Evolutionary conservation across 2,113 vertebrate genomes (phyloP).

Genomic region (Microcebus tavaratra): DNA sequence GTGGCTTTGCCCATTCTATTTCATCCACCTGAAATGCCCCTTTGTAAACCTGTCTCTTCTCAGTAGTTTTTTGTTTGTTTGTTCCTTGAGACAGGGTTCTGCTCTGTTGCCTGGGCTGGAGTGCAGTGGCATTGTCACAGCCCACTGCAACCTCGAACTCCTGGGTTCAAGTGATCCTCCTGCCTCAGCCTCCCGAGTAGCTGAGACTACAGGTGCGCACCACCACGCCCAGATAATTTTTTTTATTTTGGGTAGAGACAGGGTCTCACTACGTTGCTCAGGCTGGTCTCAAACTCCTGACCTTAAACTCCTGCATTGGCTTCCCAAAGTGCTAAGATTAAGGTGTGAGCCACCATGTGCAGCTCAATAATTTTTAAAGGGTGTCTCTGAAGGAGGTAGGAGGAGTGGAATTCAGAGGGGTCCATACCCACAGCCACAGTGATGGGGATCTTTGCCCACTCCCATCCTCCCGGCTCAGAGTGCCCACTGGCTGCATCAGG

Average conservation of each 20-base stretch:
- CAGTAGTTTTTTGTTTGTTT: background rate
- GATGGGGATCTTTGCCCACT: accelerated
- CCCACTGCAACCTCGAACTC: background rate
- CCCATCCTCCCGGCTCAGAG: background rate
- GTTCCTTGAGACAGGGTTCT: background rate
- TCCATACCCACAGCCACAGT: background rate
- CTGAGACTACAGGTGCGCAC: background rate
- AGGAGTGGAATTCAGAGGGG: background rate
- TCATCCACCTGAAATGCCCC: background rate
- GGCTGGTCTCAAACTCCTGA: background rate
- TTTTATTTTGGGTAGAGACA: no score
- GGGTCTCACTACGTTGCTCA: background rate
- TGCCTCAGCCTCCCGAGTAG: background rate
- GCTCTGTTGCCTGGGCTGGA: background rate
- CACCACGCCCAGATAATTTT: background rate
- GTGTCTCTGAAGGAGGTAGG: background rate
- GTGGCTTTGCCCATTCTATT: background rate
- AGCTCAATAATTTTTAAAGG: background rate
- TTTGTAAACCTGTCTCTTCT: background rate
- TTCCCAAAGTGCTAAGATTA: background rate
- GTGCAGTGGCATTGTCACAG: background rate
- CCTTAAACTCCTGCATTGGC: background rate
- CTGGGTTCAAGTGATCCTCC: background rate
- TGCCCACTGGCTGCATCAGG: no score
- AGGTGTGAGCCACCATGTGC: background rate